These are phyloP conservation scores for Diadumene lineata DNA, from an alignment of 92 coral and sea anemone species.

Conservation along the genomic window DNA sequence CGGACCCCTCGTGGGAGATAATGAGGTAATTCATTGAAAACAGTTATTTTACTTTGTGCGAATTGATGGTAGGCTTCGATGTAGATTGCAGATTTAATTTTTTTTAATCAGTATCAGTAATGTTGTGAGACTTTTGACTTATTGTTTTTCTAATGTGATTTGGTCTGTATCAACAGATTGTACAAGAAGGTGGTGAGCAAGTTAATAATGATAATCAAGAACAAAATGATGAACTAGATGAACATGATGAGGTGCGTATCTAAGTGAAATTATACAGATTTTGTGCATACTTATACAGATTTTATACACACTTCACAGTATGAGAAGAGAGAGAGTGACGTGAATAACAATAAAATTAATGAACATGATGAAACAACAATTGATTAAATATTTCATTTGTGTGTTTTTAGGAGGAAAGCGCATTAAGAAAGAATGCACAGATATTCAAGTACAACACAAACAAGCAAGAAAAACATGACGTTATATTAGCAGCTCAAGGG, in stretches of 20 bases:
- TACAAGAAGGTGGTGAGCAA: too few relatives aligned
- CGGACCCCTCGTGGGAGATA: not conserved
- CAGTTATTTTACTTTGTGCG: not conserved
- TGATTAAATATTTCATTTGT: not conserved
- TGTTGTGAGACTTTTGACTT: too few relatives aligned
- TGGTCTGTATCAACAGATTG: too few relatives aligned
- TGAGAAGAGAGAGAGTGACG: not conserved
- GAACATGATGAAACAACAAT: too few relatives aligned
- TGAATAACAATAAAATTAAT: not conserved
- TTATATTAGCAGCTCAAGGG: conserved; percentile 13
- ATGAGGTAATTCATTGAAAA: not conserved
- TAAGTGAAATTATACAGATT: too few relatives aligned
- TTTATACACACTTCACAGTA: too few relatives aligned
- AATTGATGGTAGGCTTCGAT: not conserved
- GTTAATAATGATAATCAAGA: too few relatives aligned
- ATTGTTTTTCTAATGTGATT: too few relatives aligned
- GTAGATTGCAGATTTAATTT: not conserved
- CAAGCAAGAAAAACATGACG: conserved; percentile 22
- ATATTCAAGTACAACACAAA: conserved; percentile 34
- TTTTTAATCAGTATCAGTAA: too few relatives aligned
- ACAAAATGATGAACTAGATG: too few relatives aligned
- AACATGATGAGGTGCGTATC: too few relatives aligned
- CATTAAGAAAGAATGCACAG: conserved; percentile 25
- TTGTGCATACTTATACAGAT: too few relatives aligned
- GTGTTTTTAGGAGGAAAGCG: conserved; percentile 7